phyloP scores from a whole-genome alignment of 2,113 vertebrate species.

The Cyanoliseus patagonus region DNA sequence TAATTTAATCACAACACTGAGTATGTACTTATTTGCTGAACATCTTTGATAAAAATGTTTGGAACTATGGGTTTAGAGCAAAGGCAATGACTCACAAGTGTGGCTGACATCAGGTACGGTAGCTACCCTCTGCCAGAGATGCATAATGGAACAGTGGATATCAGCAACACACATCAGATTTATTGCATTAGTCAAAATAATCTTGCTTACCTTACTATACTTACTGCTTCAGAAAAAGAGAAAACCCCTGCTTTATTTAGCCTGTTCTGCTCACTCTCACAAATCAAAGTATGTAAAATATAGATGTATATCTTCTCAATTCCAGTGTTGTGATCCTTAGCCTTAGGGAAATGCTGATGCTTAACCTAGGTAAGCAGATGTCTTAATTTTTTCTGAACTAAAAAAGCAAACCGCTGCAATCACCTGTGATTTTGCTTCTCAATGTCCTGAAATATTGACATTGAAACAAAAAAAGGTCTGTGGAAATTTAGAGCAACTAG shows the following conservation, averaged over 20 bases:
- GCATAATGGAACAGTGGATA: fast-evolving
- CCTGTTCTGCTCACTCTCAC: not conserved
- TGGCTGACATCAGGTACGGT: not conserved
- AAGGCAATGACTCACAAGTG: not conserved
- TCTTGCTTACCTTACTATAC: not conserved
- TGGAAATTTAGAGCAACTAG: slow-evolving; percentile 57
- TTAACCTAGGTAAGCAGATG: not conserved
- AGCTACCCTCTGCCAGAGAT: not conserved
- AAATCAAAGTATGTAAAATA: not conserved
- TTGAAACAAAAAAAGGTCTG: slow-evolving; percentile 54
- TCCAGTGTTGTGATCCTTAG: not conserved
- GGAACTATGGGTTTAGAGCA: not conserved
- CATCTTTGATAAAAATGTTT: not conserved
- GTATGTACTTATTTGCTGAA: not conserved
- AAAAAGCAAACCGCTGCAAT: slow-evolving; percentile 53
- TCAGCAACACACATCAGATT: not conserved
- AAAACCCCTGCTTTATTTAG: not conserved
- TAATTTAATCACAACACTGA: not conserved
- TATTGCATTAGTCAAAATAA: not conserved
- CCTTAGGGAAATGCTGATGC: not conserved
- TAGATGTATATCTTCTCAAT: not conserved
- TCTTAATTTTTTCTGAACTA: slow-evolving; percentile 10
- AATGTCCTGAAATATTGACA: slow-evolving; percentile 46
- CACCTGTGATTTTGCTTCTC: slow-evolving; percentile 46
- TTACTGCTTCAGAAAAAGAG: not conserved